These are phyloP conservation scores for Apamea crenata DNA, from an alignment of 2,888 invertebrate species.

Conservation along the genomic window DNA sequence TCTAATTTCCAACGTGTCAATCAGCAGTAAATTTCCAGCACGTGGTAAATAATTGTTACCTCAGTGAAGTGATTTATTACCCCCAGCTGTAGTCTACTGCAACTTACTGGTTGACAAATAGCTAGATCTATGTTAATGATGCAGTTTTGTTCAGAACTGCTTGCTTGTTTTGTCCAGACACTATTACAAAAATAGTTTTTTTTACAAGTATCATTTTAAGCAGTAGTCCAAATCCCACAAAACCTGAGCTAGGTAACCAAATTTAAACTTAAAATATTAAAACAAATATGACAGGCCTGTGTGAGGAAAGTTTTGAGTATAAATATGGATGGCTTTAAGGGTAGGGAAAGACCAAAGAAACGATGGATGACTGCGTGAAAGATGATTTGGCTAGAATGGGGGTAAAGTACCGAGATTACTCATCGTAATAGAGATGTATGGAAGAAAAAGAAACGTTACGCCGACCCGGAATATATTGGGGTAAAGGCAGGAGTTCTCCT, in stretches of 20 bases:
- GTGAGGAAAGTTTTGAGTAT: neutral
- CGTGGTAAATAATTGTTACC: constrained; percentile 30
- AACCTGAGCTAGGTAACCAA: neutral
- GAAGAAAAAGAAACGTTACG: too few species aligned
- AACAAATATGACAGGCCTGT: neutral
- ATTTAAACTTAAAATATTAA: neutral
- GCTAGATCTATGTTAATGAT: constrained; percentile 40
- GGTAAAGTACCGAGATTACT: too few species aligned
- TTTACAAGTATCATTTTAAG: neutral
- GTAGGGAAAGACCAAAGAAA: neutral
- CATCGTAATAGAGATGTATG: too few species aligned
- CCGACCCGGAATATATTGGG: too few species aligned
- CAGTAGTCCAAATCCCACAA: neutral
- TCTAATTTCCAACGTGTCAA: constrained; percentile 12
- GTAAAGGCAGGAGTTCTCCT: too few species aligned
- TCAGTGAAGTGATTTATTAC: constrained; percentile 40
- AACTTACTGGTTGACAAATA: constrained; percentile 40
- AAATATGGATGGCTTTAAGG: too few species aligned
- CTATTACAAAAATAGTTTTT: neutral
- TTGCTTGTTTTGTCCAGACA: neutral
- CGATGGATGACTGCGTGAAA: neutral
- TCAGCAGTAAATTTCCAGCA: constrained; percentile 1
- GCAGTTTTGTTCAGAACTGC: neutral
- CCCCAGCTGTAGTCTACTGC: neutral
- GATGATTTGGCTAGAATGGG: too few species aligned